A percentile compares a stretch with the other conserved stretches of the same genome.
Conservation (phyloP, 2,888 invertebrate species). For the Agapetus fuscipes region DNA sequence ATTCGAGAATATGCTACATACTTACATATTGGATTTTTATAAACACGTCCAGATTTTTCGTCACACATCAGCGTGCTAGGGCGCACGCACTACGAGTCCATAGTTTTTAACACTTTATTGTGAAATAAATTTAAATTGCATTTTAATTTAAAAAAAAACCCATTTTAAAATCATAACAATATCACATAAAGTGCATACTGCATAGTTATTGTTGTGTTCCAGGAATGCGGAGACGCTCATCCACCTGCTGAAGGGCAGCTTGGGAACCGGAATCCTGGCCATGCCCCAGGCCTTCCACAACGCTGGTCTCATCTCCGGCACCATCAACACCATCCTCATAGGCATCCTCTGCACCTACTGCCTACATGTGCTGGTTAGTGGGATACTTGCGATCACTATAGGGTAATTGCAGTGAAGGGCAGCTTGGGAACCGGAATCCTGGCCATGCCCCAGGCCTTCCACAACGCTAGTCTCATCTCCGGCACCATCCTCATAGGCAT, state of each 20-base stretch:
- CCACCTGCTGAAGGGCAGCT: conserved; percentile 79
- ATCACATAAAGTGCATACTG: background rate
- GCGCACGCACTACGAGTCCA: no score
- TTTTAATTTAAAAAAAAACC: no score
- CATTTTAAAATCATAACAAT: no score
- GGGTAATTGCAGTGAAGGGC: no score
- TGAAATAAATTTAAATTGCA: no score
- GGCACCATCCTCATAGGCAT: conserved; percentile 81
- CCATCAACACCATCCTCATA: conserved; percentile 70
- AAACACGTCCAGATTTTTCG: no score
- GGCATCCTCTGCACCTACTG: conserved; percentile 89
- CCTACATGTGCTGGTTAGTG: conserved; percentile 64
- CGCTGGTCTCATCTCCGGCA: conserved; percentile 72
- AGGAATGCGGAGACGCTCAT: conserved; percentile 74
- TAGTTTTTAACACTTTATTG: no score
- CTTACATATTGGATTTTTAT: no score
- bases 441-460: conserved; percentile 83
- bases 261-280: conserved; percentile 87
- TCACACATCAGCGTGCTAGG: no score
- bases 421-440: conserved; percentile 87
- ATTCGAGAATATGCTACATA: no score
- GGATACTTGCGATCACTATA: no score
- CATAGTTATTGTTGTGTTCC: conserved; percentile 18
- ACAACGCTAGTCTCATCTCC: conserved; percentile 70
- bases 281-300: conserved; percentile 82